Conservation (phyloP, 2,113 vertebrate genomes). For the Mustelus asterias region DNA sequence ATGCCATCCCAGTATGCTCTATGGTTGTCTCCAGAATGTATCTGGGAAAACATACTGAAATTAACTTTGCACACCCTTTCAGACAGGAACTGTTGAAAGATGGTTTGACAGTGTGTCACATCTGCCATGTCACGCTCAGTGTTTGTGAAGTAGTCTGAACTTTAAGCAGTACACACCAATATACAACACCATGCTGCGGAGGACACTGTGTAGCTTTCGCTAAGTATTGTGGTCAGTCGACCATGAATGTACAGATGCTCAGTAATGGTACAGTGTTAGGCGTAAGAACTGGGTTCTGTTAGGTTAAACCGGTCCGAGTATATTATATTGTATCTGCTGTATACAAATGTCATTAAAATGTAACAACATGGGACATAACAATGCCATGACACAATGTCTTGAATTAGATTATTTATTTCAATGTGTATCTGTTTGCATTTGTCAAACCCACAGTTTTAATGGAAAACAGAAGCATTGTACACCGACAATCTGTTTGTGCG, state of each 20-base stretch:
- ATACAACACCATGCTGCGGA: slow-evolving; percentile 24
- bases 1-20: background rate
- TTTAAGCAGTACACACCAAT: slow-evolving; percentile 27
- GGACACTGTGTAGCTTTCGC: slow-evolving; percentile 29
- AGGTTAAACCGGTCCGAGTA: slow-evolving; percentile 4
- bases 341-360: background rate
- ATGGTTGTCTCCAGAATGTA: background rate
- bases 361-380: background rate
- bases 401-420: slow-evolving; percentile 36
- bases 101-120: background rate
- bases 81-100: background rate
- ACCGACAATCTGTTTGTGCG: slow-evolving; percentile 18
- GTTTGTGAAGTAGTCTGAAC: slow-evolving; percentile 34
- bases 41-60: background rate
- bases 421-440: slow-evolving; percentile 21
- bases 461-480: slow-evolving; percentile 26
- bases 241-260: slow-evolving; percentile 35
- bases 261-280: slow-evolving; percentile 36
- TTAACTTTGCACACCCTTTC: slow-evolving; percentile 29
- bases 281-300: slow-evolving; percentile 35
- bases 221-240: slow-evolving; percentile 33
- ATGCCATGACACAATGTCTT: slow-evolving; percentile 16
- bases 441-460: slow-evolving; percentile 31
- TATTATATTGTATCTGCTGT: slow-evolving; percentile 24
- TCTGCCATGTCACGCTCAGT: slow-evolving; percentile 27